Evolutionary conservation across 2,797 vertebrate genomes (phyloP).

Genomic region (Thripadectes ignobilis): DNA sequence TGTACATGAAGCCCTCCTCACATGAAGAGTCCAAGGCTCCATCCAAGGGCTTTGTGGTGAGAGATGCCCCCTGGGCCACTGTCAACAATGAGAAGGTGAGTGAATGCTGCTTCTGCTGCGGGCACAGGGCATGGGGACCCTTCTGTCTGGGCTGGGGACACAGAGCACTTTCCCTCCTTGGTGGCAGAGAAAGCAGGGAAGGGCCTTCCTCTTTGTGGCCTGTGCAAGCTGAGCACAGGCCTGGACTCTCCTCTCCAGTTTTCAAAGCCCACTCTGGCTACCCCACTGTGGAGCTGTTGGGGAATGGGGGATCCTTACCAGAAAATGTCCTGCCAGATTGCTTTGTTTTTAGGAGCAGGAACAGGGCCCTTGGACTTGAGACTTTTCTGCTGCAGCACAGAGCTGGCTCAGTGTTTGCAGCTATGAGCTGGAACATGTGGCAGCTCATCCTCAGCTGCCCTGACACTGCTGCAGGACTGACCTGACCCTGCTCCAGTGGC

Average conservation of each 20-base stretch:
- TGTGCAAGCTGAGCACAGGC: neutral
- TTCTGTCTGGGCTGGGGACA: neutral
- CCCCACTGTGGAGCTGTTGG: neutral
- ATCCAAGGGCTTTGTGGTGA: slow-evolving; percentile 97
- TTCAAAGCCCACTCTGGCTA: neutral
- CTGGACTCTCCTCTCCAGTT: neutral
- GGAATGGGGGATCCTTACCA: neutral
- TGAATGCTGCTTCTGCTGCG: slow-evolving; percentile 40
- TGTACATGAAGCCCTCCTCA: slow-evolving; percentile 88
- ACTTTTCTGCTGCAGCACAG: neutral
- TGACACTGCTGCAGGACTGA: neutral
- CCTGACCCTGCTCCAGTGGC: neutral
- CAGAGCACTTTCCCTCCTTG: neutral
- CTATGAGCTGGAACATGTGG: neutral
- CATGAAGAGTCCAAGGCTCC: slow-evolving; percentile 88
- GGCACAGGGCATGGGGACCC: neutral
- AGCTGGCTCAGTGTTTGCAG: neutral
- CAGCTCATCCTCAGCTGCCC: neutral
- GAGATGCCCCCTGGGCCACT: slow-evolving; percentile 94
- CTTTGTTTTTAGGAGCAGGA: neutral
- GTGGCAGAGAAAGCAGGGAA: neutral
- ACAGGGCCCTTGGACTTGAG: neutral
- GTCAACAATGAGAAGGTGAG: slow-evolving; percentile 89
- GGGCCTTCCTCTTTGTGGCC: neutral
- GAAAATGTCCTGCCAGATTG: neutral